Base-by-base conservation (phyloP, 2,797 vertebrate genomes). In the Taenioides sp. region DNA sequence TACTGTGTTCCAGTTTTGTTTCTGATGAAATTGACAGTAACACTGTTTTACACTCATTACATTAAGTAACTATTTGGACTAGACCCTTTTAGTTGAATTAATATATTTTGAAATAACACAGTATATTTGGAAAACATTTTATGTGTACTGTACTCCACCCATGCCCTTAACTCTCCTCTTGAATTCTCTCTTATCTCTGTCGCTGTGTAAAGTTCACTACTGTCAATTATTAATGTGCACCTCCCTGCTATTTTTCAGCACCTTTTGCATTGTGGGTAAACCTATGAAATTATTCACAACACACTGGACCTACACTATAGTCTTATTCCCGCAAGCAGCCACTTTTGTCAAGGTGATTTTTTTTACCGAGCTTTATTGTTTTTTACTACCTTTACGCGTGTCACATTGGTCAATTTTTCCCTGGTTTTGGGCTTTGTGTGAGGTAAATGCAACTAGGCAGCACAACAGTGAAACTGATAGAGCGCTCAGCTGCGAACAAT, bases 381-480 rank as follows among this genome's bases (percentile, higher is more conserved):
- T 68, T 67, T 71, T 74, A 80, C 34, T 1, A 23, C 27, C 50
- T 43, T 81, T 74, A 73, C 65, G 84, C 71, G 82, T 57, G 27
- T 67, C 65, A 73, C 61, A 28, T 76, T 69, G 78, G 74, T 80
- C 80, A 70, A 66, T 77, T 83, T 78, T 83, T 49, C 17, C 61
- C 50, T 55, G 82, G 83, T 78, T 85, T 83, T 77, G 74, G 74
- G 73, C 79, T 79, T 73, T 78, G 83, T 84, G 84, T 84, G 85
- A 81, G 70, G 81, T 84, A 84, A 86, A 89, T 83, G 83, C 75
- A 85, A 84, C 88, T 84, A 75, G 83, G 84, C 87, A 80, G 81
- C 65, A 86, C 83, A 84, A 83, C 84, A 89, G 82, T 88, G 81
- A 81, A 84, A 85, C 73, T 82, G 84, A 83, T 81, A 77, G 70